phyloP scores from a whole-genome alignment of 2,888 invertebrate species.

The Latrodectus hesperus region DNA sequence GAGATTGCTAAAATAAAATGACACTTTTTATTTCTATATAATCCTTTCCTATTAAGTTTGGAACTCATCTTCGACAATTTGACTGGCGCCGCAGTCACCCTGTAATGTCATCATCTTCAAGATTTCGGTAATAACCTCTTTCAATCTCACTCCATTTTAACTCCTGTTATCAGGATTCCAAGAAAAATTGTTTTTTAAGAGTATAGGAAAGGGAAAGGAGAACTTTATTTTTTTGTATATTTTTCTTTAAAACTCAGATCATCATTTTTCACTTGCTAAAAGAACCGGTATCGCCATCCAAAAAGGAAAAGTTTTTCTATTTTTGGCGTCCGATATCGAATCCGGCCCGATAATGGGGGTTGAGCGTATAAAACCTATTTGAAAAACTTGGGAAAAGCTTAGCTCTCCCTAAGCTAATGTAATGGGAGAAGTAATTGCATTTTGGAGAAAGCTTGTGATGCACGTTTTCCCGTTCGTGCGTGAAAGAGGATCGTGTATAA shows the following conservation, averaged over 20 bases:
- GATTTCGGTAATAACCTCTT: background rate
- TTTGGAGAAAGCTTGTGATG: slow-evolving; percentile 7
- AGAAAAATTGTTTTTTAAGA: background rate
- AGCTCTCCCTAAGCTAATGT: slow-evolving; percentile 20
- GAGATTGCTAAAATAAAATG: too few relatives aligned
- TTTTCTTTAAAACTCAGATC: slow-evolving; percentile 10
- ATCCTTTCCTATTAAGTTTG: too few relatives aligned
- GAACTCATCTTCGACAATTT: background rate
- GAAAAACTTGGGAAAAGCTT: slow-evolving; percentile 13
- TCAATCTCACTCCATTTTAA: background rate
- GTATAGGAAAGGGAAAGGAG: background rate
- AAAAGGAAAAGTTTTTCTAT: slow-evolving; percentile 33
- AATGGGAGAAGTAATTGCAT: slow-evolving; percentile 48
- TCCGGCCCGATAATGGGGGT: slow-evolving; percentile 34
- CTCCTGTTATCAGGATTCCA: background rate
- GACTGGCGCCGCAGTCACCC: background rate
- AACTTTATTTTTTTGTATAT: background rate
- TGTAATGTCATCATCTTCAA: slow-evolving; percentile 2
- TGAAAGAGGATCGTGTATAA: background rate
- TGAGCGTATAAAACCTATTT: slow-evolving; percentile 7
- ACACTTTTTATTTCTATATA: too few relatives aligned
- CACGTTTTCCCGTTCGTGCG: background rate
- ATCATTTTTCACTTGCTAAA: slow-evolving; percentile 46
- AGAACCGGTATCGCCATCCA: slow-evolving; percentile 28
- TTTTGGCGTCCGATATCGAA: slow-evolving; percentile 30